These are phyloP conservation scores for Sialia sialis DNA, from an alignment of 2,113 vertebrate genomes.

Conservation along the genomic window DNA sequence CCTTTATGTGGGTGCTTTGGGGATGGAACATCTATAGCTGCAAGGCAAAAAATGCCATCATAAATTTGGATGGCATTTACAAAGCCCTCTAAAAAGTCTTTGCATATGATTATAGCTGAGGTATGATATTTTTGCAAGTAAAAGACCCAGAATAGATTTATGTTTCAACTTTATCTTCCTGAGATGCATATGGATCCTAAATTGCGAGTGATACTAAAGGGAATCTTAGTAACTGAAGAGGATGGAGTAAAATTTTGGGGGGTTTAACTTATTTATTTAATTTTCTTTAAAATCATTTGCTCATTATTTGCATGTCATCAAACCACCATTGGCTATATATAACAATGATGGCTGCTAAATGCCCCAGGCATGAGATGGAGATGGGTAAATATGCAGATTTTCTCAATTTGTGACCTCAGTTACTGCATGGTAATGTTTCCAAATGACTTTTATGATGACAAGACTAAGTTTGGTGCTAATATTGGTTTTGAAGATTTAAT, in stretches of 20 bases:
- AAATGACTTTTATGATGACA: slow-evolving; percentile 62
- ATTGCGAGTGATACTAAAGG: slow-evolving; percentile 53
- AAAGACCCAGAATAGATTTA: slow-evolving; percentile 65
- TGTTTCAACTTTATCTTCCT: slow-evolving; percentile 57
- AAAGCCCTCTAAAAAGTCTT: slow-evolving; percentile 67
- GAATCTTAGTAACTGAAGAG: slow-evolving; percentile 30
- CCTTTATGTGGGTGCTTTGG: slow-evolving; percentile 64
- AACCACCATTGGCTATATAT: neutral
- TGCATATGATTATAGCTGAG: slow-evolving; percentile 66
- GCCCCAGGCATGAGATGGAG: slow-evolving; percentile 38
- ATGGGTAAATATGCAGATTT: slow-evolving; percentile 57
- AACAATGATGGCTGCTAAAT: neutral
- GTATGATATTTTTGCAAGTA: slow-evolving; percentile 66
- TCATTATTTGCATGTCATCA: slow-evolving; percentile 12
- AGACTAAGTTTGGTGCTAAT: slow-evolving; percentile 51
- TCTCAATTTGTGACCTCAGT: slow-evolving; percentile 50
- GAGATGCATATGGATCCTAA: slow-evolving; percentile 63
- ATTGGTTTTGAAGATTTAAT: slow-evolving; percentile 40
- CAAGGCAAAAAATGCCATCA: slow-evolving; percentile 65
- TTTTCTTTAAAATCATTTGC: neutral
- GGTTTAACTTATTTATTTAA: neutral
- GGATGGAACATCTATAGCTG: slow-evolving; percentile 58
- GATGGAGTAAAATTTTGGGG: neutral
- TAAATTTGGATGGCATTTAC: slow-evolving; percentile 71
- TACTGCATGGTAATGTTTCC: slow-evolving; percentile 46